Evolutionary conservation across 2,888 invertebrate species (phyloP).

Genomic region (Unio pictorum): DNA sequence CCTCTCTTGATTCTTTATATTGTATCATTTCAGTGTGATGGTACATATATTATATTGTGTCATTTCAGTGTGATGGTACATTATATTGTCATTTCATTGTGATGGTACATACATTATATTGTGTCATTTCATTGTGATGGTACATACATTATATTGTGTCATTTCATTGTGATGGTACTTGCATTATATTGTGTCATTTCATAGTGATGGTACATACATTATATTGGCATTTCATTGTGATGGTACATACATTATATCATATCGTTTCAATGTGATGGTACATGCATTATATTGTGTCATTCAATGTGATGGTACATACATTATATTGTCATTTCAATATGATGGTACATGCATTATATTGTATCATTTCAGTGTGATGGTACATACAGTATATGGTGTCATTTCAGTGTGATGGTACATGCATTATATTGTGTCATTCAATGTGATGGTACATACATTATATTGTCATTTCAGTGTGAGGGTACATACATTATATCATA

Average conservation of each 20-base stretch:
- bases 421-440: slow-evolving; percentile 71
- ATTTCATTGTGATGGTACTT: slow-evolving; percentile 92
- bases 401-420: slow-evolving; percentile 92
- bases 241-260: slow-evolving; percentile 77
- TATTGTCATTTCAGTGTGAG: slow-evolving; percentile 83
- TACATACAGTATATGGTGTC: slow-evolving; percentile 71
- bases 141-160: slow-evolving; percentile 71
- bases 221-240: slow-evolving; percentile 82
- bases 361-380: slow-evolving; percentile 88
- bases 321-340: slow-evolving; percentile 79
- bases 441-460: slow-evolving; percentile 87
- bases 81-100: slow-evolving; percentile 79
- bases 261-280: slow-evolving; percentile 89
- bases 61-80: slow-evolving; percentile 88
- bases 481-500: slow-evolving; percentile 77
- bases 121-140: slow-evolving; percentile 88
- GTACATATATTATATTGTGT: slow-evolving; percentile 74
- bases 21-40: slow-evolving; percentile 85
- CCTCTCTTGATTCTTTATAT: too few relatives aligned
- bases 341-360: slow-evolving; percentile 81
- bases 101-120: slow-evolving; percentile 81
- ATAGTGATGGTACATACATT: slow-evolving; percentile 90
- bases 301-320: slow-evolving; percentile 90
- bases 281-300: slow-evolving; percentile 70
- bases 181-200: slow-evolving; percentile 62